Base-by-base conservation (phyloP, 2,113 vertebrate genomes). In the Coregonus clupeaformis region DNA sequence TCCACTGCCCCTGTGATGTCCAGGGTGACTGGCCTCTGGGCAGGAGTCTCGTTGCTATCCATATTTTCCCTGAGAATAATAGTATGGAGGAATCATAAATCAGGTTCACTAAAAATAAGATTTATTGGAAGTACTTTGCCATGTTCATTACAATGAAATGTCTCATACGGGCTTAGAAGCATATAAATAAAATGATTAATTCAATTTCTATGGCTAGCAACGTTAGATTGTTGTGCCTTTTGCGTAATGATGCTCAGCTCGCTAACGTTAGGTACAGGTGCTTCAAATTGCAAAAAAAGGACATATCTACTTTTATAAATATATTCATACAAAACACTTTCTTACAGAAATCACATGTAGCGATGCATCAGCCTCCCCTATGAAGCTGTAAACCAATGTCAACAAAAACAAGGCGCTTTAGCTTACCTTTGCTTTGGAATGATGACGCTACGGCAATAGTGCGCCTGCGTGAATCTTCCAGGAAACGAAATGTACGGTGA, bases 1-100 rank as follows among this genome's bases (percentile, higher is more conserved):
- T 47, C 47, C 2, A 80, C 84, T 45, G 84, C 85, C 6, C 77
- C 5, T 0, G 64, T 42, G 24, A 89, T 90, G 72, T 91, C 91
- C 84, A 94, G 85, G 24, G 91, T 86, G 81, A 88, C 82, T 32
- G 92, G 92, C 69, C 92, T 89, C 75, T 89, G 88, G 63, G 89
- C 86, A 45, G 86, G 87, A 81, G 79, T 69, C 47, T 92, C 91
- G 16, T 76, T 85, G 12, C 73, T 81, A 72, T 97, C 96, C 98
- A 98, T 94, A 42, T 82, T 68, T 75, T 81, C 71, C 25, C 74
- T 22, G 27, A 42, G 9, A 42, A 42, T 42, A 42, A 42, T 42
- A 42, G 9, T 42, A 42, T 42, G 36, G 9, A 64, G 32, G 24
- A 49, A 18, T 1, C 11, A 73, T 62, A 22, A 9, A 73, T 16